Base-by-base conservation (phyloP, 2,888 invertebrate species). In the Limnephilus marmoratus region DNA sequence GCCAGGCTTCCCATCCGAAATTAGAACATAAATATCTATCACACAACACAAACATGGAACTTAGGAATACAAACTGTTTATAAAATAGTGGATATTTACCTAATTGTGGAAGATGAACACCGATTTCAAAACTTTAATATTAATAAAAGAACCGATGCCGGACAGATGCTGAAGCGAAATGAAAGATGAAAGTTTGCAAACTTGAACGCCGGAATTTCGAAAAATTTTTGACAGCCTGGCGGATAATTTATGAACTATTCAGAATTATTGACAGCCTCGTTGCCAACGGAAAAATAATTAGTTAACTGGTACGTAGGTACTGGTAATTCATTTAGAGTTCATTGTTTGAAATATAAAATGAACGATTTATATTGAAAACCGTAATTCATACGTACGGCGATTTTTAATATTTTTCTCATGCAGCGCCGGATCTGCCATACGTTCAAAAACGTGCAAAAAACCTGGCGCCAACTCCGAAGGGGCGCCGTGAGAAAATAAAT, bases 161-260 rank as follows among this genome's bases (percentile, higher is more conserved):
- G 0, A 31, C 13, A 68, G 68, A 2, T 7, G 87, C 29, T 2
- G 53, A 53, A 49, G 18, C 31, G 87, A 5, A 87, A 87, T 87
- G 87, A 68, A 87, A 13, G 87, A 87, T 87, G 87, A 68, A 87
- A 13, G 87, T 37, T 18, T 9, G 15, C 37, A 68, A 53, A 86
- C 41, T 4, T 41, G n/a, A 49, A 29, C 7, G 15, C 15, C 87
- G 18, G 53, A 31, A 18, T 13, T 2, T 15, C 34, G 82, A 15
- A 15, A 34, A 34, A 34, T 29, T 82, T 82, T 7, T 82, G 31
- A 4, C 9, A n/a, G 24, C 24, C 85, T 85, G n/a, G 31, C 85
- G 85, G 85, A 85, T 0, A 34, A 85, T 15, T 85, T 41, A 37
- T 24, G 41, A 85, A 85, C 85, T 41, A 41, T 85, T 81, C 9